Evolutionary conservation across 2,888 invertebrate species (phyloP).

Genomic region (Acrocyrtus sp.): DNA sequence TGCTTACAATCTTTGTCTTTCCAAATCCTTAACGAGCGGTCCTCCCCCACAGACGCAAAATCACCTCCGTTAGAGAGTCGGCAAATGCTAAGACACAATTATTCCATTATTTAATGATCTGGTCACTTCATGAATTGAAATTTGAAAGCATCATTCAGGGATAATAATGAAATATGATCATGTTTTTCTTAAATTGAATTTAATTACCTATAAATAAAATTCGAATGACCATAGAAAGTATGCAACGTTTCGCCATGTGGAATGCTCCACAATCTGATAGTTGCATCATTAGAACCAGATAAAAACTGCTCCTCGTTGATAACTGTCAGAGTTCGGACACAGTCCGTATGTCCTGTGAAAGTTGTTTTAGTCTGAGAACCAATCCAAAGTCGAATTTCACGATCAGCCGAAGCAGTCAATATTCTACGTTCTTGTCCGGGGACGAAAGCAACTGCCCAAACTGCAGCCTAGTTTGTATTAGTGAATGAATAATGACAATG

Average conservation of each 20-base stretch:
- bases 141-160: too few relatives aligned
- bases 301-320: constrained; percentile 80
- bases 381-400: constrained; percentile 86
- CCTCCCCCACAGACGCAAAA: constrained; percentile 89
- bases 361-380: constrained; percentile 73
- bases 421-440: constrained; percentile 66
- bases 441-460: constrained; percentile 77
- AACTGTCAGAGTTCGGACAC: constrained; percentile 83
- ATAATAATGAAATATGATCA: background rate
- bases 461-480: constrained; percentile 73
- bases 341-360: constrained; percentile 85
- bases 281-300: constrained; percentile 93
- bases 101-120: too few relatives aligned
- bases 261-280: constrained; percentile 83
- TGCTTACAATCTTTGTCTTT: constrained; percentile 68
- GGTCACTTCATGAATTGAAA: too few relatives aligned
- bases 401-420: constrained; percentile 93
- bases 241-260: constrained; percentile 80
- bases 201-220: constrained; percentile 83
- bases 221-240: constrained; percentile 83
- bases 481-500: constrained; percentile 69
- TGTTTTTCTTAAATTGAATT: background rate
- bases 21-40: constrained; percentile 87
- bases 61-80: constrained; percentile 68
- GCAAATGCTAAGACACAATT: constrained; percentile 66